Conservation (phyloP, 2,888 invertebrate species). For the Microdon myrmicae region DNA sequence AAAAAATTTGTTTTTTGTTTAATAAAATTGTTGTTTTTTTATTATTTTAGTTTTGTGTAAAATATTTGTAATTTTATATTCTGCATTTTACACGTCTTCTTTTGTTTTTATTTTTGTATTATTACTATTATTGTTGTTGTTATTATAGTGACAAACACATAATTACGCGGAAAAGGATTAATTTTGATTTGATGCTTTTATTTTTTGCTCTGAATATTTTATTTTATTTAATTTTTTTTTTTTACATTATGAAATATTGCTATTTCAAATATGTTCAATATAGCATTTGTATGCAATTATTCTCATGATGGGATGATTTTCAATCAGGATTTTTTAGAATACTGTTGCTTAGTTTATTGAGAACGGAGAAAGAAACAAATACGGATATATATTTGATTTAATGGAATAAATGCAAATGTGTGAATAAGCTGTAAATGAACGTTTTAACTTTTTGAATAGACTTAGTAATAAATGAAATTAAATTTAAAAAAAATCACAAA, state of each 20-base stretch:
- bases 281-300: too few relatives aligned
- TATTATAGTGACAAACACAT: constrained; percentile 35
- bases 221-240: too few relatives aligned
- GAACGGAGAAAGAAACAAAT: too few relatives aligned
- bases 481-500: constrained; percentile 5
- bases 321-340: too few relatives aligned
- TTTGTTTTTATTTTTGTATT: constrained; percentile 15
- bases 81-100: constrained; percentile 12
- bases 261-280: too few relatives aligned
- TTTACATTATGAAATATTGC: too few relatives aligned
- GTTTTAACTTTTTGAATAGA: constrained; percentile 6
- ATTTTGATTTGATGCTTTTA: constrained; percentile 5
- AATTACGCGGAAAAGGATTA: constrained; percentile 8
- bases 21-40: background rate
- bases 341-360: too few relatives aligned
- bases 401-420: constrained; percentile 26
- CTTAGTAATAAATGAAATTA: constrained; percentile 14
- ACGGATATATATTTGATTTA: constrained; percentile 18
- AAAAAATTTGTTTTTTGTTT: constrained; percentile 21
- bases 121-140: constrained; percentile 42
- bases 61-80: constrained; percentile 14
- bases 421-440: constrained; percentile 44
- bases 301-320: too few relatives aligned
- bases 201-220: too few relatives aligned
- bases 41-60: constrained; percentile 20